Conservation (phyloP, 2,888 invertebrate species). For the Aphodius sticticus region DNA sequence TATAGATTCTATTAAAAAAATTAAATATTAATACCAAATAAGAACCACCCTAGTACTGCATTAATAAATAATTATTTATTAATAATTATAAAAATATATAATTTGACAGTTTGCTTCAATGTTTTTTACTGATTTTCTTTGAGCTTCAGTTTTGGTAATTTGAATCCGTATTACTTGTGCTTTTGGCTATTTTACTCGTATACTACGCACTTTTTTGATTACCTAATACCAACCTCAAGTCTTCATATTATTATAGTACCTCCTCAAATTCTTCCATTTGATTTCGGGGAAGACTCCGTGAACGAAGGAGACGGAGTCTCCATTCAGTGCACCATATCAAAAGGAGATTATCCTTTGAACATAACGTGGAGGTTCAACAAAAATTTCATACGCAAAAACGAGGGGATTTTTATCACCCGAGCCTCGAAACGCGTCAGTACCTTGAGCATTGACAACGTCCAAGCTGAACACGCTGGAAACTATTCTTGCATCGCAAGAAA, state of each 20-base stretch:
- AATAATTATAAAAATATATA: no score
- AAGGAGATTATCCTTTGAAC: conserved; percentile 74
- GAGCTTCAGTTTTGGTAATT: neutral
- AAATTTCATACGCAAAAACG: conserved; percentile 52
- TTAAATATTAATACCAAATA: no score
- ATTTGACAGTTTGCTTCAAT: no score
- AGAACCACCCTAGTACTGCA: no score
- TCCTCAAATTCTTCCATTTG: conserved; percentile 75
- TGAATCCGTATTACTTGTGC: neutral
- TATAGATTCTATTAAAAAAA: no score
- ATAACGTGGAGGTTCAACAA: conserved; percentile 75
- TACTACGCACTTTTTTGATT: neutral
- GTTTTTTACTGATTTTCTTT: no score
- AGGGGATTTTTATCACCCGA: conserved; percentile 38
- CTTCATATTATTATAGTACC: conserved; percentile 60
- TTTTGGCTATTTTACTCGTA: neutral
- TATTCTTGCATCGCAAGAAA: conserved; percentile 70
- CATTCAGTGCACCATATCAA: conserved; percentile 72
- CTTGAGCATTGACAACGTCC: conserved; percentile 66
- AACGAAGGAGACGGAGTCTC: conserved; percentile 75
- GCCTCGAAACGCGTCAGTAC: conserved; percentile 56
- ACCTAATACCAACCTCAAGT: neutral
- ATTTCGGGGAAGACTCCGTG: conserved; percentile 68
- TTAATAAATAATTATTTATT: no score
- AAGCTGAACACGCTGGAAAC: conserved; percentile 64